Conservation (phyloP, 2,113 vertebrate species). For the Scatophagus argus region DNA sequence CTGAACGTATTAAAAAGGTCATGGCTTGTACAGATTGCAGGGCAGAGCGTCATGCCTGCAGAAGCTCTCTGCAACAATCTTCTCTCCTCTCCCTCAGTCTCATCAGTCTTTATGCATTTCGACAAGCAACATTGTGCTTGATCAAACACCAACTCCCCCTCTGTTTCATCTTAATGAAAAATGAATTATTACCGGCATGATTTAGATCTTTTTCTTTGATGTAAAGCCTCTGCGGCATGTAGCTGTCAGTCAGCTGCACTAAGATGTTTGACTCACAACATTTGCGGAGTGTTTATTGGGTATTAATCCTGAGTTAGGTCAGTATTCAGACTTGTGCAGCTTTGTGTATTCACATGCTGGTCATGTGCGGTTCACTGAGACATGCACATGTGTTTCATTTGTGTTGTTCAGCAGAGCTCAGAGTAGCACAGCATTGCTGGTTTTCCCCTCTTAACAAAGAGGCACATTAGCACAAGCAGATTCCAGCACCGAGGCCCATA, state of each 20-base stretch:
- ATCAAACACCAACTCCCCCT: conserved; percentile 1
- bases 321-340: not conserved
- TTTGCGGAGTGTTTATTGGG: not conserved
- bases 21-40: not conserved
- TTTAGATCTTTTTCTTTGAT: conserved; percentile 3
- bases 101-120: not conserved
- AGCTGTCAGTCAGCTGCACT: conserved; percentile 17
- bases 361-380: conserved; percentile 37
- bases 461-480: conserved; percentile 57
- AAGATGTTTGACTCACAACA: not conserved
- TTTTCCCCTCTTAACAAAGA: conserved; percentile 36
- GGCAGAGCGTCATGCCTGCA: conserved; percentile 1
- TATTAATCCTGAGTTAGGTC: not conserved
- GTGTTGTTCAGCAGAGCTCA: conserved; percentile 43
- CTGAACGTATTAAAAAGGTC: conserved; percentile 37
- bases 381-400: conserved; percentile 35
- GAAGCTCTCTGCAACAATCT: not conserved
- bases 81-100: conserved; percentile 7
- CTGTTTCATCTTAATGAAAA: conserved; percentile 24
- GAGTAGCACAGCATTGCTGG: conserved; percentile 9
- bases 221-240: not conserved
- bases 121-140: not conserved
- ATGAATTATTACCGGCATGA: conserved; percentile 16
- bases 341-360: not conserved
- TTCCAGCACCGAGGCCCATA: conserved; percentile 60